These are phyloP conservation scores for Amiota mariae DNA, from an alignment of 2,888 invertebrate genomes.

Conservation along the genomic window DNA sequence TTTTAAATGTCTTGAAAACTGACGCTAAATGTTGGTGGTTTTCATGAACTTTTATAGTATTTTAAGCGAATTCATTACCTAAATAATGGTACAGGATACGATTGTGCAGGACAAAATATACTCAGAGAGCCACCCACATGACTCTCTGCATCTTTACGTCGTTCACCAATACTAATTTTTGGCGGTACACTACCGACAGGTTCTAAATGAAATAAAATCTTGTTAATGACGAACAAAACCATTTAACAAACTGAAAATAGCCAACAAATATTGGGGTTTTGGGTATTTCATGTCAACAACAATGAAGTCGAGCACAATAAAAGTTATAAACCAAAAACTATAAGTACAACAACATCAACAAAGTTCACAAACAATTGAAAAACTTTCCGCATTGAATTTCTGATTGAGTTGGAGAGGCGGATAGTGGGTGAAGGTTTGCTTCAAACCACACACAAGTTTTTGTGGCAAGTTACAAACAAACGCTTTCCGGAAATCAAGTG, in stretches of 20 bases:
- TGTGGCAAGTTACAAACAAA: too few species aligned
- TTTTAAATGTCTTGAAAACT: neutral
- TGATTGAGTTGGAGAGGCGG: conserved; percentile 11
- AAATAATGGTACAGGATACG: conserved; percentile 78
- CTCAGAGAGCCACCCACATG: conserved; percentile 75
- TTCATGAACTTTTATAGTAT: neutral
- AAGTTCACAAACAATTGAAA: conserved; percentile 23
- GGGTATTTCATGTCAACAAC: conserved; percentile 17
- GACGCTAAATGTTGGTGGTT: neutral
- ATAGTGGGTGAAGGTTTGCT: too few species aligned
- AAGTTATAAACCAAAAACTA: conserved; percentile 12
- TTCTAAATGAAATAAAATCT: conserved; percentile 70
- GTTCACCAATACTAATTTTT: conserved; percentile 76
- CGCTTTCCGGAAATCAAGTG: neutral
- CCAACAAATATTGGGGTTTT: conserved; percentile 30
- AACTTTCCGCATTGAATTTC: conserved; percentile 27
- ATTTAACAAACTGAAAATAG: conserved; percentile 37
- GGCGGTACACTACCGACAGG: conserved; percentile 76
- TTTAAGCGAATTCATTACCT: conserved; percentile 70
- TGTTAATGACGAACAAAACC: conserved; percentile 21
- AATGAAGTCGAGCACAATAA: conserved; percentile 10
- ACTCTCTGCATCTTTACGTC: conserved; percentile 76
- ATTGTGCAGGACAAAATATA: conserved; percentile 84
- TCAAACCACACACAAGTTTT: too few species aligned
- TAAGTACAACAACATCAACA: conserved; percentile 28